Evolutionary conservation across 2,113 vertebrate genomes (phyloP).

Genomic region (Arvicanthis niloticus): DNA sequence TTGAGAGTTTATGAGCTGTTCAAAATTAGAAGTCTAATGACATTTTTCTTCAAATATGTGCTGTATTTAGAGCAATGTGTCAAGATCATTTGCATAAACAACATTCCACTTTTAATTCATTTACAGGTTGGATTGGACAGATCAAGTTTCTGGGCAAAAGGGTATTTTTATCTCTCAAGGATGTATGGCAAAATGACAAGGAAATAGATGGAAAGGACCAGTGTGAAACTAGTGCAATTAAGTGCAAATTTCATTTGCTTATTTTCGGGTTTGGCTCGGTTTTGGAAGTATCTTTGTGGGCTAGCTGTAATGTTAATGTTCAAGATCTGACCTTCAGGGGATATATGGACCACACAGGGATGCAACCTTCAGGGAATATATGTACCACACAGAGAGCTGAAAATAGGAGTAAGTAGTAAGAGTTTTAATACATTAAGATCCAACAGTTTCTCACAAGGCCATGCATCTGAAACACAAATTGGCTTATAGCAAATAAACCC

Average conservation of each 20-base stretch:
- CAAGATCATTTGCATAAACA: conserved; percentile 42
- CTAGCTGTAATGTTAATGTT: conserved; percentile 59
- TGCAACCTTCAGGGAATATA: conserved; percentile 60
- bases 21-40: conserved; percentile 38
- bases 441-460: conserved; percentile 52
- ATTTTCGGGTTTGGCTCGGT: conserved; percentile 52
- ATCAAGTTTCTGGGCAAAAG: conserved; percentile 16
- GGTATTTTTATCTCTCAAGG: conserved; percentile 6
- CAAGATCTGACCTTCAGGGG: conserved; percentile 61
- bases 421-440: conserved; percentile 65
- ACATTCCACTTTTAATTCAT: background rate
- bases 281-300: conserved; percentile 63
- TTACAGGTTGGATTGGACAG: conserved; percentile 3
- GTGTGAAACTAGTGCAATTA: conserved; percentile 49
- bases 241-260: conserved; percentile 62
- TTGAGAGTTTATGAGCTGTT: conserved; percentile 7
- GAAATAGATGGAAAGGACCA: conserved; percentile 47
- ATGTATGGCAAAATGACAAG: conserved; percentile 39
- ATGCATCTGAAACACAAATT: conserved; percentile 56
- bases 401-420: conserved; percentile 23
- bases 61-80: background rate
- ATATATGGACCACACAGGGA: conserved; percentile 76
- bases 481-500: conserved; percentile 23
- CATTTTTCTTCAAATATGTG: background rate
- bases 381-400: conserved; percentile 67